These are phyloP conservation scores for Ciconia maguari DNA, from an alignment of 2,113 vertebrate genomes.

Conservation along the genomic window DNA sequence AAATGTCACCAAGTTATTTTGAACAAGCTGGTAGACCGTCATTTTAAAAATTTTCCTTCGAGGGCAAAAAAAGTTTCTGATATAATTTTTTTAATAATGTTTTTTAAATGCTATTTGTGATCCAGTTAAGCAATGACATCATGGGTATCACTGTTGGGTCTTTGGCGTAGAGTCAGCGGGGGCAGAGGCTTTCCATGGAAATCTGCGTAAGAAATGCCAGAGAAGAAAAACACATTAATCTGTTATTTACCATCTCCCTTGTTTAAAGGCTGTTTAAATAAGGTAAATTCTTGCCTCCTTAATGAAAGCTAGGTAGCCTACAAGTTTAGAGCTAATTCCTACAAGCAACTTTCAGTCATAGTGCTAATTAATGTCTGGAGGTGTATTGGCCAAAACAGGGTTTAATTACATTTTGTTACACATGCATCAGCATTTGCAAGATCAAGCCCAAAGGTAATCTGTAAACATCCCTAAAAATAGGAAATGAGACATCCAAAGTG, in stretches of 20 bases:
- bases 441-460: neutral
- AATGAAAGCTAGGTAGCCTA: neutral
- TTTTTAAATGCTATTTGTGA: neutral
- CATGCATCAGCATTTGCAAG: neutral
- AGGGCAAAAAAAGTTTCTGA: neutral
- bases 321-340: neutral
- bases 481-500: neutral
- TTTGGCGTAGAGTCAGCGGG: slow-evolving; percentile 66
- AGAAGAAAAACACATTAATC: slow-evolving; percentile 17
- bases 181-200: slow-evolving; percentile 79
- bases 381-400: neutral
- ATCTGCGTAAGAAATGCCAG: slow-evolving; percentile 62
- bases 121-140: slow-evolving; percentile 69
- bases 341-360: neutral
- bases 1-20: neutral
- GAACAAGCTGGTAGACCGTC: neutral
- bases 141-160: slow-evolving; percentile 75
- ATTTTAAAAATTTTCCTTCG: neutral
- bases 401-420: neutral
- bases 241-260: neutral
- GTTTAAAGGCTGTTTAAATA: neutral
- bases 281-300: neutral
- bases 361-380: neutral
- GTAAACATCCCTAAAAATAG: neutral
- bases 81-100: neutral